Percentiles rank a stretch among this genome's conserved stretches.
Conservation (phyloP, 2,113 vertebrate species). For the Lepisosteus oculatus region DNA sequence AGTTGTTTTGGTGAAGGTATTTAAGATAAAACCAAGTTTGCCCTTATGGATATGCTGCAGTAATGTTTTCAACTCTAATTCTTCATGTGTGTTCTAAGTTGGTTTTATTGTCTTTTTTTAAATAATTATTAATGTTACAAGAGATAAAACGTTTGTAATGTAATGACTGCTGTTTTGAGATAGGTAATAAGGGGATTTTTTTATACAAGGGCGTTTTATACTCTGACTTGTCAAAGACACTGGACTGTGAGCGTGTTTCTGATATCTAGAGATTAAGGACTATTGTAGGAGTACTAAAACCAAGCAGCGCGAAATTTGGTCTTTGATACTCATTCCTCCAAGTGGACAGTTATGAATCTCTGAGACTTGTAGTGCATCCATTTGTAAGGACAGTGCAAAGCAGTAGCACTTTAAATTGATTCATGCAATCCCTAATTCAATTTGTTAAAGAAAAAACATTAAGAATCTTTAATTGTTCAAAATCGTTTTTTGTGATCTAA, state of each 20-base stretch:
- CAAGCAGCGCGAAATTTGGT: conserved; percentile 57
- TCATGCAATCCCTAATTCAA: too few relatives aligned
- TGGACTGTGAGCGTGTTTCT: conserved; percentile 71
- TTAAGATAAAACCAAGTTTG: conserved; percentile 70
- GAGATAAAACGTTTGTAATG: conserved; percentile 66
- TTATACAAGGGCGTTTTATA: conserved; percentile 59
- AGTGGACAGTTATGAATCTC: neutral
- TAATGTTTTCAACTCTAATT: conserved; percentile 55
- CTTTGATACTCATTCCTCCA: conserved; percentile 40
- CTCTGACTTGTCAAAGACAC: conserved; percentile 75
- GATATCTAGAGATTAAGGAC: conserved; percentile 65
- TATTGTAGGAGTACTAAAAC: conserved; percentile 54
- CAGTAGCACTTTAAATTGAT: too few relatives aligned
- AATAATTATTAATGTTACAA: conserved; percentile 56
- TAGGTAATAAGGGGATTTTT: conserved; percentile 50
- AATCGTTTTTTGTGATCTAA: too few relatives aligned
- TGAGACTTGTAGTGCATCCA: neutral
- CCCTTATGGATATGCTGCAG: conserved; percentile 76
- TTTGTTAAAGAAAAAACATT: too few relatives aligned
- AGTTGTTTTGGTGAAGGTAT: conserved; percentile 72
- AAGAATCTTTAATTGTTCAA: too few relatives aligned
- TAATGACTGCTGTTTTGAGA: conserved; percentile 75
- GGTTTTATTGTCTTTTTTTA: conserved; percentile 55
- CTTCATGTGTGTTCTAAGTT: conserved; percentile 68
- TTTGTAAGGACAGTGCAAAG: neutral